Evolutionary conservation across 1,140 invertebrate genomes (phyloP).

Genomic region (Drosophila lacteicornis): DNA sequence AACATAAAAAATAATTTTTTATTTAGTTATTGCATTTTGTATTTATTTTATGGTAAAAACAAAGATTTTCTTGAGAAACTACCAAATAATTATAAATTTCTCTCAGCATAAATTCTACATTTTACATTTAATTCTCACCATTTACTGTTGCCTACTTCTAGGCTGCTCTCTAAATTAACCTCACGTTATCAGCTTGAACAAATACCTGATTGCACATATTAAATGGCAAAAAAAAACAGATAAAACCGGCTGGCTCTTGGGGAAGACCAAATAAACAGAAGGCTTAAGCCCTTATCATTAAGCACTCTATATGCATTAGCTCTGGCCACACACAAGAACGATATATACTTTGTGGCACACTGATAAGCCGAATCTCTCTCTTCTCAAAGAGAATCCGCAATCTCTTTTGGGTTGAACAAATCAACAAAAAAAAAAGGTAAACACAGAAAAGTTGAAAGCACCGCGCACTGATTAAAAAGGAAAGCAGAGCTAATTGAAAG

Average conservation of each 20-base stretch:
- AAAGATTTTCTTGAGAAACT: no score
- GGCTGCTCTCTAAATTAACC: not conserved
- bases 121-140: no score
- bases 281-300: constrained; percentile 5
- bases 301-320: not conserved
- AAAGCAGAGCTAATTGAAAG: constrained; percentile 53
- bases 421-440: constrained; percentile 65
- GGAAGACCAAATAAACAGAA: not conserved
- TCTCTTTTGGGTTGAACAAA: constrained; percentile 3
- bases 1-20: no score
- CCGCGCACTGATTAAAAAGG: constrained; percentile 16
- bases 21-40: no score
- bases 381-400: not conserved
- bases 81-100: no score
- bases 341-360: not conserved
- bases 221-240: not conserved
- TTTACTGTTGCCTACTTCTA: constrained; percentile 3
- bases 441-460: constrained; percentile 41
- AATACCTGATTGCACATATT: constrained; percentile 1
- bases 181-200: constrained; percentile 5
- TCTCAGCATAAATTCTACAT: not conserved
- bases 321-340: not conserved
- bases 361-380: constrained; percentile 18
- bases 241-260: not conserved
- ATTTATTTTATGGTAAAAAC: no score